Percentiles rank a stretch among this genome's conserved stretches.
Conservation (phyloP, 2,113 vertebrate genomes). For the Ariopsis seemanni region DNA sequence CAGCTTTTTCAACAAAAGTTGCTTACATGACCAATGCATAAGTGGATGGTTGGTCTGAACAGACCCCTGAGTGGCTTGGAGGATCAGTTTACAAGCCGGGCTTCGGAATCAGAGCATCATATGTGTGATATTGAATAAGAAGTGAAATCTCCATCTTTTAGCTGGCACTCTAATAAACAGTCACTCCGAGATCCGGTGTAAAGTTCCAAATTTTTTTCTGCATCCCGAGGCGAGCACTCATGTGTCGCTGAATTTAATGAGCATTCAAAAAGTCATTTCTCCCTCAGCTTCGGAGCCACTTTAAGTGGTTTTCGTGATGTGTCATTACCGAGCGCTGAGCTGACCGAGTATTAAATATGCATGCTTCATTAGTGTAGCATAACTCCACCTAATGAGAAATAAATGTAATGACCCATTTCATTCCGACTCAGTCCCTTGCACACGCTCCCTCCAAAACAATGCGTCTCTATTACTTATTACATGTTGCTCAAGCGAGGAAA, state of each 20-base stretch:
- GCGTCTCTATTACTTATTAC: not conserved
- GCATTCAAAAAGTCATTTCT: conserved; percentile 51
- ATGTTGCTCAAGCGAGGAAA: not conserved
- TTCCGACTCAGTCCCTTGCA: conserved; percentile 39
- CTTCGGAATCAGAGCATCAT: conserved; percentile 17
- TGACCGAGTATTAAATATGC: conserved; percentile 51
- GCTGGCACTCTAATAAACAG: not conserved
- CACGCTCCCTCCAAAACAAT: conserved; percentile 13
- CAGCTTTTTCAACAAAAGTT: not conserved
- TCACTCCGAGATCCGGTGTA: not conserved
- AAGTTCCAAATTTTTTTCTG: not conserved
- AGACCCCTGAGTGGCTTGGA: not conserved
- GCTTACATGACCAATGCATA: not conserved
- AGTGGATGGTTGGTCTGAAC: conserved; percentile 14
- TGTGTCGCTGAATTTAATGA: conserved; percentile 48
- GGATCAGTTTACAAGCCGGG: conserved; percentile 34
- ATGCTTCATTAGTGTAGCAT: conserved; percentile 52
- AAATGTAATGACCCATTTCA: conserved; percentile 38
- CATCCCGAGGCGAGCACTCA: not conserved
- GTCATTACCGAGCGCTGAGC: conserved; percentile 53
- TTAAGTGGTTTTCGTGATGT: conserved; percentile 8
- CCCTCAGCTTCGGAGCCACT: not conserved
- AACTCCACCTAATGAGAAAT: conserved; percentile 48
- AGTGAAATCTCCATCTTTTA: conserved; percentile 21
- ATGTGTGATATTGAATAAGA: not conserved